Base-by-base conservation (phyloP, 1,140 invertebrate species). In the Marisa cornuarietis region DNA sequence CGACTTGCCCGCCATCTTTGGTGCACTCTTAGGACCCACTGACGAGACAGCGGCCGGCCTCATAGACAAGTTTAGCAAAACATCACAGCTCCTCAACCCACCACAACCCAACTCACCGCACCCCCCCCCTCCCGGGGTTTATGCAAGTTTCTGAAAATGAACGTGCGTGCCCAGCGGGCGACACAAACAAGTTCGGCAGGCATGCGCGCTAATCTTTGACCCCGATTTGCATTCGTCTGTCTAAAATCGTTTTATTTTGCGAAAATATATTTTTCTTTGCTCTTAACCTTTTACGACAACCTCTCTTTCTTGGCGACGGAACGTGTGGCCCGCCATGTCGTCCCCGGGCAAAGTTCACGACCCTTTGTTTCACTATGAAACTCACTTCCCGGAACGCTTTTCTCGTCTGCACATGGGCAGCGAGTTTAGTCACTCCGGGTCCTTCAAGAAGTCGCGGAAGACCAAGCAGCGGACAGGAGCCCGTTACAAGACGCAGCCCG, bases 331-430 rank as follows among this genome's bases (percentile, higher is more conserved):
- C 31, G 82, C 71, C 71, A 85, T 82, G 82, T 61, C 81, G 77
- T 82, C 83, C 14, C 76, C 81, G 20, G 71, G 80, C 11, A 83
- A 84, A 74, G 83, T 87, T 10, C 86, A 86, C 52, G 90, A 91
- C 79, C 89, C 89, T 0, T 73, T 90, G 72, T 90, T 87, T 71
- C 88, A 92, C 81, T 94, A 94, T 91, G 94, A 95, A 86, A 93
- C 94, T 13, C 94, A 94, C 79, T 95, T 94, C 91, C 94, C 94
- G 7, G 93, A 94, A 86, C 92, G 93, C 11, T 92, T 94, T 86
- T 94, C 94, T 26, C 91, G 93, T 75, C 90, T 95, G 62, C 92
- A 91, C 83, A 79, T 90, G 18, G 87, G 85, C 78, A 84, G 81
- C 20, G 88, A 89, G 31, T 85, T 85, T 73, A 82, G 79, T 16